phyloP scores from a whole-genome alignment of 1,140 invertebrate species.

The Eubasilissa regina region DNA sequence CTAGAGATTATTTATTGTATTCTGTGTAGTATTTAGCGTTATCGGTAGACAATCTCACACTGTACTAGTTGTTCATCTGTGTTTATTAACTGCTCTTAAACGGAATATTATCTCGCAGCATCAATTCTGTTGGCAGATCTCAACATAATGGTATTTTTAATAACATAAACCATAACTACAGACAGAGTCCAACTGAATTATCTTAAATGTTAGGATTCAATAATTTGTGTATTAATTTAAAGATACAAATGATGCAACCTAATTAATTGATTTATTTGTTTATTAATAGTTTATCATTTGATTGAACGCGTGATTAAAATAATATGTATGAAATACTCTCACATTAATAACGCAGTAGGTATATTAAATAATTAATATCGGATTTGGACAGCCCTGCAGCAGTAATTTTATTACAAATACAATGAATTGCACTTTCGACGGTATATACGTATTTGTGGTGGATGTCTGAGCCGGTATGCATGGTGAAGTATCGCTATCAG shows the following conservation, averaged over 20 bases:
- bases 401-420: slow-evolving; percentile 3
- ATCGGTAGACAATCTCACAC: slow-evolving; percentile 17
- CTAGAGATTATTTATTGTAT: slow-evolving; percentile 52
- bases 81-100: slow-evolving; percentile 1
- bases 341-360: no score
- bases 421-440: slow-evolving; percentile 22
- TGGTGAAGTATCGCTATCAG: background rate
- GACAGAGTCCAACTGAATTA: no score
- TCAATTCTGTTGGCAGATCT: no score
- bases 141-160: no score
- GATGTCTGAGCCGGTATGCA: background rate
- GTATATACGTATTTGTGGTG: background rate
- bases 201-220: no score
- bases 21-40: slow-evolving; percentile 47
- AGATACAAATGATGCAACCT: no score
- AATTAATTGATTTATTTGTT: no score
- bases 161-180: no score
- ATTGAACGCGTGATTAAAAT: background rate
- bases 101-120: background rate
- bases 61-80: background rate
- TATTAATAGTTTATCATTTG: background rate
- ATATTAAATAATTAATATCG: no score
- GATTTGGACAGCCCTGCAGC: slow-evolving; percentile 6
- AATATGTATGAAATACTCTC: no score
- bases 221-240: no score